A percentile compares a stretch with the other conserved stretches of the same genome.
Conservation (phyloP, 2,888 invertebrate genomes). For the Watsonalla binaria region DNA sequence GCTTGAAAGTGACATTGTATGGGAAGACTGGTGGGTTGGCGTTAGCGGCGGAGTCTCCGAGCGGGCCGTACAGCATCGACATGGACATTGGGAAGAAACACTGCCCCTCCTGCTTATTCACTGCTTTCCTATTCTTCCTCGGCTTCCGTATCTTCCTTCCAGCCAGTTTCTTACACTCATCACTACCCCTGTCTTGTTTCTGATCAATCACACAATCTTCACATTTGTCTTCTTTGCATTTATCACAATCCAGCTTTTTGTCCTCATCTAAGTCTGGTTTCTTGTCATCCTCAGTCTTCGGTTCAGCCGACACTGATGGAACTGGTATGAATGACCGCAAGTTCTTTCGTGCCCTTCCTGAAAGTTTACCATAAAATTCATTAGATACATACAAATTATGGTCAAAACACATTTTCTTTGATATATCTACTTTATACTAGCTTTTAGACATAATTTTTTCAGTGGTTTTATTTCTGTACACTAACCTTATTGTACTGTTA, state of each 20-base stretch:
- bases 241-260: constrained; percentile 52
- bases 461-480: too few species aligned
- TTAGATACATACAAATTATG: neutral
- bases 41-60: constrained; percentile 78
- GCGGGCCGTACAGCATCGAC: constrained; percentile 91
- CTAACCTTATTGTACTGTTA: too few species aligned
- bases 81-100: constrained; percentile 91
- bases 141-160: constrained; percentile 53
- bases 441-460: too few species aligned
- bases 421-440: too few species aligned
- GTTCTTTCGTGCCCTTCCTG: constrained; percentile 68
- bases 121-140: constrained; percentile 63
- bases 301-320: constrained; percentile 62
- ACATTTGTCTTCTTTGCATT: constrained; percentile 56
- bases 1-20: constrained; percentile 92
- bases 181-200: constrained; percentile 54
- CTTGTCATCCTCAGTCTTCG: constrained; percentile 58
- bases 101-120: constrained; percentile 58
- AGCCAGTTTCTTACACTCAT: constrained; percentile 43
- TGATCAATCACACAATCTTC: constrained; percentile 45
- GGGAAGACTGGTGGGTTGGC: constrained; percentile 83
- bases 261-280: constrained; percentile 42
- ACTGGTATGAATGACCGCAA: constrained; percentile 66
- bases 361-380: constrained; percentile 18
- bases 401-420: neutral